These are phyloP conservation scores for Portunus trituberculatus DNA, from an alignment of 1,140 invertebrate species.

Conservation along the genomic window DNA sequence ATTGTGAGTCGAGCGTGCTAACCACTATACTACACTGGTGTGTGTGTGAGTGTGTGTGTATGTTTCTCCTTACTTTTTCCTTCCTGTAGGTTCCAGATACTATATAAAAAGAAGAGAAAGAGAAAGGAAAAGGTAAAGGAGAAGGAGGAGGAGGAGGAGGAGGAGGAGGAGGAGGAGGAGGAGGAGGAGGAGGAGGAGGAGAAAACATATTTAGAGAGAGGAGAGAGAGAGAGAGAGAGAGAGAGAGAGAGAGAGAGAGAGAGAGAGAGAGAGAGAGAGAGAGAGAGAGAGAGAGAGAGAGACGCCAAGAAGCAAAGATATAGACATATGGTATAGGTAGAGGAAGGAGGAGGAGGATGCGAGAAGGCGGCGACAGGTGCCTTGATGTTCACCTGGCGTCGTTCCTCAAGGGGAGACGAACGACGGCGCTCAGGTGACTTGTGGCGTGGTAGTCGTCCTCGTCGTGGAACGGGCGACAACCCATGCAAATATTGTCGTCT, in stretches of 20 bases:
- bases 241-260: background rate
- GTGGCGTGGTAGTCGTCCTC: background rate
- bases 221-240: slow-evolving; percentile 11
- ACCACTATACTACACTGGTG: too few relatives aligned
- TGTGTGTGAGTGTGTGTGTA: too few relatives aligned
- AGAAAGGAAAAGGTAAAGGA: background rate
- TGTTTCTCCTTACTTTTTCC: too few relatives aligned
- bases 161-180: background rate
- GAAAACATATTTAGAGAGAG: background rate
- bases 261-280: background rate
- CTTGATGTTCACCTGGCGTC: background rate
- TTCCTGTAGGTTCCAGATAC: too few relatives aligned
- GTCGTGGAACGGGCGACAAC: too few relatives aligned
- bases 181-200: background rate
- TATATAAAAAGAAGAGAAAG: background rate
- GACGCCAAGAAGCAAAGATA: background rate
- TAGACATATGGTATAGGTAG: background rate
- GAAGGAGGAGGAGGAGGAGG: background rate
- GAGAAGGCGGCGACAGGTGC: too few relatives aligned
- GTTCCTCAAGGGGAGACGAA: background rate
- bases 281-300: background rate
- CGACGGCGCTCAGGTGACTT: background rate
- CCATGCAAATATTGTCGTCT: slow-evolving; percentile 22
- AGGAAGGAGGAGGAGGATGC: too few relatives aligned
- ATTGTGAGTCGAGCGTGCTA: too few relatives aligned